A percentile compares a stretch with the other conserved stretches of the same genome.
These are phyloP conservation scores for Macrotis lagotis DNA, from an alignment of 2,113 vertebrate species.

Conservation along the genomic window DNA sequence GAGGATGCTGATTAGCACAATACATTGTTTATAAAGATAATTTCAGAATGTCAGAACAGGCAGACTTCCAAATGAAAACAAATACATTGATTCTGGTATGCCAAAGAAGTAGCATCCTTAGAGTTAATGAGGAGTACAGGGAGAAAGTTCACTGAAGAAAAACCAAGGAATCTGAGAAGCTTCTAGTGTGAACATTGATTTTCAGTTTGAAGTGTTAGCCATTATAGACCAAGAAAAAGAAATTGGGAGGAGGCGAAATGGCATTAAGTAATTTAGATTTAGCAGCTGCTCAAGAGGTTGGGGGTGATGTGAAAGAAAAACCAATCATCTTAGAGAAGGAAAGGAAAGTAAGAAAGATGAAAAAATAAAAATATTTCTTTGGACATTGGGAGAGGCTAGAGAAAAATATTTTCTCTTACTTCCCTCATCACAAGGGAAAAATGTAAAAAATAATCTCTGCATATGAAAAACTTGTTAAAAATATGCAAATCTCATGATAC, in stretches of 20 bases:
- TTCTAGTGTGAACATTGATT: neutral
- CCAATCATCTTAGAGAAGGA: neutral
- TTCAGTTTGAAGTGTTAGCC: neutral
- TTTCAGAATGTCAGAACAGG: constrained; percentile 10
- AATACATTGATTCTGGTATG: neutral
- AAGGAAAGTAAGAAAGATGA: neutral
- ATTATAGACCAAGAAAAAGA: neutral
- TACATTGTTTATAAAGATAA: constrained; percentile 12
- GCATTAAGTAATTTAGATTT: neutral
- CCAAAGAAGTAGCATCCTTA: neutral
- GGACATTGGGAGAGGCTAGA: neutral
- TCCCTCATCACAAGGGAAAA: neutral
- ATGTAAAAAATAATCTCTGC: neutral
- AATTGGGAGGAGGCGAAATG: neutral
- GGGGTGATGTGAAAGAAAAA: neutral
- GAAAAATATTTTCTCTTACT: neutral
- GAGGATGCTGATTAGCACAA: neutral
- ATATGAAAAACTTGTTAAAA: neutral
- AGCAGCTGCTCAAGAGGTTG: neutral
- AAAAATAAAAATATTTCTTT: neutral
- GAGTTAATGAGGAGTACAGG: neutral
- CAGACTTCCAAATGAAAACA: neutral
- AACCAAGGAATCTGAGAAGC: neutral
- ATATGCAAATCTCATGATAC: neutral
- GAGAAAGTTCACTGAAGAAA: neutral